phyloP scores from a whole-genome alignment of 92 coral and sea anemone species.

The Palythoa heliodiscus region DNA sequence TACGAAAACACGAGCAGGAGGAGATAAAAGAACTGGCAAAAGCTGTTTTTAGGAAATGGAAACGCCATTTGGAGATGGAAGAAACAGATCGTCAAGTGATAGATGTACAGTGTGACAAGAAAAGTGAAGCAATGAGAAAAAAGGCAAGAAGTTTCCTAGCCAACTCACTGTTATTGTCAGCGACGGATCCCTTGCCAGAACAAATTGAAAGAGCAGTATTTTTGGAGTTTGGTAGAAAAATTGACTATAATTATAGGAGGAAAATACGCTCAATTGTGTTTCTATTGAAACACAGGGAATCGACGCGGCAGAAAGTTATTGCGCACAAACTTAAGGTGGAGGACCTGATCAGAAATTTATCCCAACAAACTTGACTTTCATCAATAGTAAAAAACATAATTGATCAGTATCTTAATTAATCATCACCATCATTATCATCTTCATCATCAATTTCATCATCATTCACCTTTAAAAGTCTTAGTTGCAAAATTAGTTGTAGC shows the following conservation, averaged over 20 bases:
- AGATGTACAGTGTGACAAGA: constrained; percentile 83
- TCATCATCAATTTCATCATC: too few species aligned
- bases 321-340: constrained; percentile 53
- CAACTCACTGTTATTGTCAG: constrained; percentile 53
- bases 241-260: constrained; percentile 67
- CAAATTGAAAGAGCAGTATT: constrained; percentile 74
- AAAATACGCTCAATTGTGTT: constrained; percentile 78
- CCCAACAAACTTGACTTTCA: neutral
- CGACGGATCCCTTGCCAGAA: constrained; percentile 61
- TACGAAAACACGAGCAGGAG: constrained; percentile 60
- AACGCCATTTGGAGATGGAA: constrained; percentile 58
- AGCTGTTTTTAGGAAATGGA: constrained; percentile 74
- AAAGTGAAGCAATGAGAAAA: constrained; percentile 64
- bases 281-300: constrained; percentile 56
- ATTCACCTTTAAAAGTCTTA: too few species aligned
- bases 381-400: neutral
- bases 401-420: neutral
- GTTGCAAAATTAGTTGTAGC: too few species aligned
- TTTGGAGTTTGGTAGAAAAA: constrained; percentile 58
- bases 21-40: constrained; percentile 65
- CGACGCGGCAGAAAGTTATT: constrained; percentile 46
- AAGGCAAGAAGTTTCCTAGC: constrained; percentile 73
- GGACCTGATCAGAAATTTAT: constrained; percentile 36
- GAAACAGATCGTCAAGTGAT: constrained; percentile 59
- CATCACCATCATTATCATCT: neutral